A percentile compares a stretch with the other conserved stretches of the same genome.
These are phyloP conservation scores for Rhagonycha lutea DNA, from an alignment of 2,888 invertebrate species.

Conservation along the genomic window DNA sequence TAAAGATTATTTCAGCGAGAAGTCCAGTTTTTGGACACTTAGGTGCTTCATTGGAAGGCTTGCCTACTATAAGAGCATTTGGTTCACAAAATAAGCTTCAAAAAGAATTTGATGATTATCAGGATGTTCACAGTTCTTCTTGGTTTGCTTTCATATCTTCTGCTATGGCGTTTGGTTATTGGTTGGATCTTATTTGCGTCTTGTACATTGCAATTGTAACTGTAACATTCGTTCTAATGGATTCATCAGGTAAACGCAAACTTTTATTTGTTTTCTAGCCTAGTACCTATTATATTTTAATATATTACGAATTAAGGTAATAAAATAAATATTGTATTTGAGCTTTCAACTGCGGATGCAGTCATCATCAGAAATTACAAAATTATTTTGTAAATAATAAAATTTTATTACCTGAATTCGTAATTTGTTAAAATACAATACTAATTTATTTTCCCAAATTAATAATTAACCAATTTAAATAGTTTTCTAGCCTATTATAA, in stretches of 20 bases:
- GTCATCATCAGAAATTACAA: too few relatives aligned
- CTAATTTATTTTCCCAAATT: too few relatives aligned
- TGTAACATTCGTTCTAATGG: constrained; percentile 63
- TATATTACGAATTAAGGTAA: too few relatives aligned
- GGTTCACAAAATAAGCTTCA: constrained; percentile 68
- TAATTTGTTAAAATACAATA: too few relatives aligned
- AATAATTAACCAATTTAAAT: too few relatives aligned
- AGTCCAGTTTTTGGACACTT: constrained; percentile 90
- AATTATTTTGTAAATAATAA: too few relatives aligned
- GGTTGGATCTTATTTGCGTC: constrained; percentile 67
- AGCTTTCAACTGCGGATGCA: too few relatives aligned
- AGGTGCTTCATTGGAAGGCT: constrained; percentile 78
- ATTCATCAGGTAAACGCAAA: constrained; percentile 54
- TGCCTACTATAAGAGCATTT: constrained; percentile 82
- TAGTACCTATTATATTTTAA: too few relatives aligned
- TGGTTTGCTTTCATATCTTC: constrained; percentile 67
- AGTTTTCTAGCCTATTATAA: not conserved
- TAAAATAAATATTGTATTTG: too few relatives aligned
- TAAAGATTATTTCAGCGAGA: constrained; percentile 60
- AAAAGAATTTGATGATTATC: constrained; percentile 70
- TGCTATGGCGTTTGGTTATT: constrained; percentile 66
- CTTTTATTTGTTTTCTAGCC: constrained; percentile 57
- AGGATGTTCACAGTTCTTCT: constrained; percentile 68
- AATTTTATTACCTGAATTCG: too few relatives aligned
- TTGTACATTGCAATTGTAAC: constrained; percentile 63